phyloP scores from a whole-genome alignment of 2,888 invertebrate genomes.

The Pachliopta kotzebuea region DNA sequence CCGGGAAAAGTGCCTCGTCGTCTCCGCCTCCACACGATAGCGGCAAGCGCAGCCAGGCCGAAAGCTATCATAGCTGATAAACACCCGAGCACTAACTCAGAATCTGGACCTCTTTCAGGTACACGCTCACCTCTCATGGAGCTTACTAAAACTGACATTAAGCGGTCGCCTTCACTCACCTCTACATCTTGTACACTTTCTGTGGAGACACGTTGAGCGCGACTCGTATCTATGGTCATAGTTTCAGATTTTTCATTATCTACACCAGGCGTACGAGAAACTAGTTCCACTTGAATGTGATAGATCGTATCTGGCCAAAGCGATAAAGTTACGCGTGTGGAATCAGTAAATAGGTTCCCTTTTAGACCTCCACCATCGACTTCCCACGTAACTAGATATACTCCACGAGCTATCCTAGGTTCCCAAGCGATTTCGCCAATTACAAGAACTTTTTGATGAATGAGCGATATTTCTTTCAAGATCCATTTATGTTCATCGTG shows the following conservation, averaged over 20 bases:
- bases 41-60: slow-evolving; percentile 72
- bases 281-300: slow-evolving; percentile 88
- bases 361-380: slow-evolving; percentile 90
- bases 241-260: slow-evolving; percentile 83
- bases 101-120: slow-evolving; percentile 73
- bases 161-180: slow-evolving; percentile 79
- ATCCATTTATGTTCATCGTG: slow-evolving; percentile 81
- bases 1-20: slow-evolving; percentile 78
- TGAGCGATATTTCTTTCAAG: slow-evolving; percentile 84
- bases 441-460: slow-evolving; percentile 85
- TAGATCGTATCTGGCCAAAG: slow-evolving; percentile 91
- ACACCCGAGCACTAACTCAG: slow-evolving; percentile 81
- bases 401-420: slow-evolving; percentile 82
- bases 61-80: slow-evolving; percentile 79
- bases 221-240: slow-evolving; percentile 83
- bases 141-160: slow-evolving; percentile 82
- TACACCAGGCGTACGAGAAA: slow-evolving; percentile 81
- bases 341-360: slow-evolving; percentile 90
- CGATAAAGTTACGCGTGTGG: slow-evolving; percentile 88
- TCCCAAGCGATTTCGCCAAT: slow-evolving; percentile 89
- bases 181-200: slow-evolving; percentile 83
- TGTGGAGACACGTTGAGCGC: slow-evolving; percentile 83
- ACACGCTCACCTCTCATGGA: slow-evolving; percentile 82
- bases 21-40: slow-evolving; percentile 80
- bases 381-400: slow-evolving; percentile 92